These are phyloP conservation scores for Aphelenchoides fujianensis DNA, from an alignment of 1,140 invertebrate species.

Conservation along the genomic window DNA sequence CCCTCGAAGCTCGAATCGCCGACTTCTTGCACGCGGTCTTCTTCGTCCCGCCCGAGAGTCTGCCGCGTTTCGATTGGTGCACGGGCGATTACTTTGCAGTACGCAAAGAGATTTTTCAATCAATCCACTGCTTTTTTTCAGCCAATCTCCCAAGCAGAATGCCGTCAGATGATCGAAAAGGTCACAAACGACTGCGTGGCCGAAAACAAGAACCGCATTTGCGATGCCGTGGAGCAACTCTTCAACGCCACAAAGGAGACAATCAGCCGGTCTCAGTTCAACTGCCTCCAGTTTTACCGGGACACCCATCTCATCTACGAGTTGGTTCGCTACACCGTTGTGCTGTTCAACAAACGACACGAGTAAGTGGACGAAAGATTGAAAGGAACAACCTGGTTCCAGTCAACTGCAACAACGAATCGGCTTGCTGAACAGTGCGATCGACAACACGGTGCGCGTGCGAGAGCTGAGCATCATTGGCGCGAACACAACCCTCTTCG, in stretches of 20 bases:
- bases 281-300: neutral
- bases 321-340: conserved; percentile 24
- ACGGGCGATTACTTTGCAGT: conserved; percentile 32
- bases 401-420: conserved; percentile 27
- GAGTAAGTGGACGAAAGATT: conserved; percentile 24
- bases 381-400: conserved; percentile 4
- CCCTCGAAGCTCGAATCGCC: conserved; percentile 18
- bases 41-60: conserved; percentile 29
- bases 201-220: conserved; percentile 23
- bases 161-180: conserved; percentile 31
- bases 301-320: conserved; percentile 34
- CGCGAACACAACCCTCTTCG: conserved; percentile 6
- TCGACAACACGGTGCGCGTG: conserved; percentile 17
- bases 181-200: conserved; percentile 29
- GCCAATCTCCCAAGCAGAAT: conserved; percentile 15
- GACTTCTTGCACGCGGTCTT: conserved; percentile 34
- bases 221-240: conserved; percentile 26
- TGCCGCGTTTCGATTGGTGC: conserved; percentile 32
- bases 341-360: conserved; percentile 11
- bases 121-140: too few species aligned
- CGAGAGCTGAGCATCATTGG: conserved; percentile 29
- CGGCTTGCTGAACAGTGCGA: conserved; percentile 26
- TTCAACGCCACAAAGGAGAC: conserved; percentile 21
- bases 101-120: too few species aligned
- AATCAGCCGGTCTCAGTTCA: conserved; percentile 17